Percentiles rank a stretch among this genome's conserved stretches.
Conservation (phyloP, 2,113 vertebrate species). For the Rhea pennata region DNA sequence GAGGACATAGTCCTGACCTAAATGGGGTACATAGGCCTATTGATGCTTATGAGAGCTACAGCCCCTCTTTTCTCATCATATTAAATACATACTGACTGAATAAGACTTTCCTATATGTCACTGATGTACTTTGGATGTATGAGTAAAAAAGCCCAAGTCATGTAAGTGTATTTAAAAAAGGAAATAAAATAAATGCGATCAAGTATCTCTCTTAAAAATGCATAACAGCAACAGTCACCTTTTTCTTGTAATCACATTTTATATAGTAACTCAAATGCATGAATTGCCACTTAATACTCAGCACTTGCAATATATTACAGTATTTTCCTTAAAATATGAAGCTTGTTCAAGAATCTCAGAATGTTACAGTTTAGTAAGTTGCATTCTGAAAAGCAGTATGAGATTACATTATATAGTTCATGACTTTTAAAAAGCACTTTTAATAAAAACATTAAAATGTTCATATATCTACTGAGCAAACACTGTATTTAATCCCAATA, state of each 20-base stretch:
- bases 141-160: not conserved
- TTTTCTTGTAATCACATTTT: not conserved
- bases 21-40: not conserved
- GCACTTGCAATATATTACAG: not conserved
- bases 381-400: conserved; percentile 1
- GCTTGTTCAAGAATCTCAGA: not conserved
- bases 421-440: not conserved
- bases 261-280: not conserved
- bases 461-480: conserved; percentile 7
- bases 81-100: not conserved
- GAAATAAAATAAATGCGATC: not conserved
- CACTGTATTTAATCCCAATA: not conserved
- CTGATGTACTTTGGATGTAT: not conserved
- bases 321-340: not conserved
- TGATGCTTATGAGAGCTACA: not conserved
- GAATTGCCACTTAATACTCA: not conserved
- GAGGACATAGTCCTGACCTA: not conserved
- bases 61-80: not conserved
- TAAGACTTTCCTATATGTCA: not conserved
- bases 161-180: not conserved
- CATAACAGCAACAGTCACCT: not conserved
- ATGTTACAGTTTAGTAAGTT: not conserved
- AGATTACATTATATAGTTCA: not conserved
- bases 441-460: conserved; percentile 23
- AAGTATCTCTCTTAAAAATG: not conserved